A percentile compares a stretch with the other conserved stretches of the same genome.
Conservation (phyloP, 2,888 invertebrate species). For the Melanchra persicariae region DNA sequence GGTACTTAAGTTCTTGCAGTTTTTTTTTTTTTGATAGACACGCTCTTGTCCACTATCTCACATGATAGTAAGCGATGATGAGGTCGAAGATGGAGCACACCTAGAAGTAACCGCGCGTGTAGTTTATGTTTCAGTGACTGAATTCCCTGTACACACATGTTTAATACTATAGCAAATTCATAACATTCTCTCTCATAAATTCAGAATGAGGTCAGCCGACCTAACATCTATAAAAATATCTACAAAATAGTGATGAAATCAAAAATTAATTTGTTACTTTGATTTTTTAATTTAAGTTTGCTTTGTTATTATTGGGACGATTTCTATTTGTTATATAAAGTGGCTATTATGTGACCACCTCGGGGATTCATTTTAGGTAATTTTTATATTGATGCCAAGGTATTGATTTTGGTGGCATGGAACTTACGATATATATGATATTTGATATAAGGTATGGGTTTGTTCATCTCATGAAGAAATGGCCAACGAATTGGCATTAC, state of each 20-base stretch:
- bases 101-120: no score
- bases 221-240: conserved; percentile 10
- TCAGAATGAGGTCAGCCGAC: conserved; percentile 8
- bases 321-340: conserved; percentile 48
- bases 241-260: conserved; percentile 36
- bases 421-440: background rate
- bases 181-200: conserved; percentile 14
- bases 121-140: no score
- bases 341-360: conserved; percentile 22
- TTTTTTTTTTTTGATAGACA: no score
- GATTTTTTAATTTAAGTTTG: conserved; percentile 56
- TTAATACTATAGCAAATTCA: conserved; percentile 14
- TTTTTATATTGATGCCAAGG: conserved; percentile 37
- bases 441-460: no score
- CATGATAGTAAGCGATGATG: no score
- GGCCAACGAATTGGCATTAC: no score
- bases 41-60: no score
- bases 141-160: background rate
- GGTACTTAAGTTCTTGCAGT: background rate
- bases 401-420: conserved; percentile 1
- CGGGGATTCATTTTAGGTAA: conserved; percentile 1
- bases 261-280: conserved; percentile 45
- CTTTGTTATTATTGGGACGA: conserved; percentile 35
- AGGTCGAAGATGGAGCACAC: no score
- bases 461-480: no score